These are phyloP conservation scores for Pseudoips prasinana DNA, from an alignment of 2,888 invertebrate genomes.

Conservation along the genomic window DNA sequence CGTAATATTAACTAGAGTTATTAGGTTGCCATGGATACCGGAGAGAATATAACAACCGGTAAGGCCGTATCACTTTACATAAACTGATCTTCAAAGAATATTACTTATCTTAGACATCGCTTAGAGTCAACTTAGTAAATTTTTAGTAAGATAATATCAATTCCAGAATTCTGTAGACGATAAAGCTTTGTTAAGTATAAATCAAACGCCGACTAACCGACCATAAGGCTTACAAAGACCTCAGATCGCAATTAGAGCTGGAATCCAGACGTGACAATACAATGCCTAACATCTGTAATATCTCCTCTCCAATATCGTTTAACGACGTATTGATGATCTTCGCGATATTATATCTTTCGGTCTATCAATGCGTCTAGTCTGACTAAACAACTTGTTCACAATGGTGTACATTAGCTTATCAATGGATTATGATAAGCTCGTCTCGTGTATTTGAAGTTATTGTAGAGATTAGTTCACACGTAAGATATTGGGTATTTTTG, in stretches of 20 bases:
- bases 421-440: slow-evolving; percentile 13
- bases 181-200: too few relatives aligned
- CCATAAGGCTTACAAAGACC: too few relatives aligned
- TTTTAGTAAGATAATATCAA: too few relatives aligned
- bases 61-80: too few relatives aligned
- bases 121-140: too few relatives aligned
- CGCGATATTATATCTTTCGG: slow-evolving; percentile 24
- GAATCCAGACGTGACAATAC: slow-evolving; percentile 3
- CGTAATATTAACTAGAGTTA: too few relatives aligned
- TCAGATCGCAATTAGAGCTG: background rate
- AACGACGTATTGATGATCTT: slow-evolving; percentile 21
- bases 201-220: too few relatives aligned
- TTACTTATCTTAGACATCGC: too few relatives aligned
- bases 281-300: slow-evolving; percentile 15
- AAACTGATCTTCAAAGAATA: too few relatives aligned
- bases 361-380: slow-evolving; percentile 29
- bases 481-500: slow-evolving; percentile 6
- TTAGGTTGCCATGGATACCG: too few relatives aligned
- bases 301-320: slow-evolving; percentile 11
- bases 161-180: too few relatives aligned
- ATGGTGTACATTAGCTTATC: slow-evolving; percentile 19
- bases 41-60: too few relatives aligned
- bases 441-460: slow-evolving; percentile 8
- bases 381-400: slow-evolving; percentile 26
- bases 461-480: slow-evolving; percentile 5